Percentiles rank a stretch among this genome's conserved stretches.
Evolutionary conservation across 1,140 invertebrate species (phyloP).

Genomic region (Nephotettix cincticeps): DNA sequence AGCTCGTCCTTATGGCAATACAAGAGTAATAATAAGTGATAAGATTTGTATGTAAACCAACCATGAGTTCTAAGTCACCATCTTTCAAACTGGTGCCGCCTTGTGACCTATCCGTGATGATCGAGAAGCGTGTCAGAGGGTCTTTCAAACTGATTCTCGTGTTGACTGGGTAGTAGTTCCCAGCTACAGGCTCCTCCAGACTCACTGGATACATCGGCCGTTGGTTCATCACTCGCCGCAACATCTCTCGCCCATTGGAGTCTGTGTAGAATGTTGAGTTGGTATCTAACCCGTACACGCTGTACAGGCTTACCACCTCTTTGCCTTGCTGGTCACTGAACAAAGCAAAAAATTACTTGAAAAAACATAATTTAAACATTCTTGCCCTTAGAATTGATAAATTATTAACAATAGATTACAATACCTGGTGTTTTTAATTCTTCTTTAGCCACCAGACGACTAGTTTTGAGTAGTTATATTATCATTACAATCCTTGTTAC

Average conservation of each 20-base stretch:
- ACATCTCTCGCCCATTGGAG: conserved; percentile 88
- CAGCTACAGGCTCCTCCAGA: conserved; percentile 70
- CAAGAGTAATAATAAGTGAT: no score
- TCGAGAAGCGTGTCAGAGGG: conserved; percentile 49
- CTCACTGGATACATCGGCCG: conserved; percentile 71
- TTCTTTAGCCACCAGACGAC: no score
- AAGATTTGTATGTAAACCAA: no score
- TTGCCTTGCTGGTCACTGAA: conserved; percentile 71
- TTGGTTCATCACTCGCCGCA: conserved; percentile 70
- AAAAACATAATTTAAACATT: no score
- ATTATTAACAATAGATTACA: no score
- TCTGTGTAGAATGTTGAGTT: conserved; percentile 85
- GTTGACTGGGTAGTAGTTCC: conserved; percentile 94
- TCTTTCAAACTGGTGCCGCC: conserved; percentile 79
- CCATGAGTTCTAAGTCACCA: conserved; percentile 79
- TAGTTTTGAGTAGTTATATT: no score
- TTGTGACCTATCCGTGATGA: conserved; percentile 83
- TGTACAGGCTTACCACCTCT: conserved; percentile 78
- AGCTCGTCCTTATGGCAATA: no score
- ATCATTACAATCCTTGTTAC: no score
- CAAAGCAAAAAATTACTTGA: no score
- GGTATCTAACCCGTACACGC: conserved; percentile 58
- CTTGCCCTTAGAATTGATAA: no score
- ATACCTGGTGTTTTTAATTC: no score
- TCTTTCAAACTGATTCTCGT: conserved; percentile 73